Base-by-base conservation (phyloP, 1,140 invertebrate genomes). In the Heliconius himera region DNA sequence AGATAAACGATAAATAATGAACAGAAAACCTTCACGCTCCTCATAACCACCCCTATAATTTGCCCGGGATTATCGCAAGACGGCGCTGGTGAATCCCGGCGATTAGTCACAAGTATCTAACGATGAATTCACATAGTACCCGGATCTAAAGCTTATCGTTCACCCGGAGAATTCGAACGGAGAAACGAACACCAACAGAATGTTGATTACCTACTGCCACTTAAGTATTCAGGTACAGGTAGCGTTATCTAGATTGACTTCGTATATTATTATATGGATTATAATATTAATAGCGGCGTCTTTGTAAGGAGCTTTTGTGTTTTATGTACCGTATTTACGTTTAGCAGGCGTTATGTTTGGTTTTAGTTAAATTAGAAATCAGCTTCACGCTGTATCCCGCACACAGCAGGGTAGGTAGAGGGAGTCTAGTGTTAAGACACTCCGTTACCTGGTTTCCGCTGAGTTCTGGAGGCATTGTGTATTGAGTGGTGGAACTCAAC, bases 81-180 rank as follows among this genome's bases (percentile, higher is more conserved):
- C 90, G 88, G 84, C 82, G 86, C 84, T 85, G 84, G 87, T 85
- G 87, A 90, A 92, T 91, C 91, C 91, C 81, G 81, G 84, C 91
- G 92, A 93, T 93, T 93, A 93, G 92, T 93, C 92, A 91, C 91
- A 92, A 92, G 90, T 88, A 90, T 91, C 90, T 85, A 86, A 86
- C 84, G 87, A 89, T 89, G 89, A 90, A 90, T 91, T 90, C 86
- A 86, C 85, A 88, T 85, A 85, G 87, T 79, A 87, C 80, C 82
- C 80, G 82, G 87, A 89, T 86, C 86, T 83, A 46, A 73, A 85
- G 91, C 90, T 93, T 92, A 92, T 93, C 91, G 84, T 76, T 76
- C 79, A 83, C 66, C 80, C 80, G 77, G 82, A 77, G 87, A 87
- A 85, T 85, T 36, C 85, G 88, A 89, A 87, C 83, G 33, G 33